Evolutionary conservation across 2,113 vertebrate species (phyloP), one percentile per base, ranked within the genome.

Genomic region (Dermatemys mawii): DNA sequence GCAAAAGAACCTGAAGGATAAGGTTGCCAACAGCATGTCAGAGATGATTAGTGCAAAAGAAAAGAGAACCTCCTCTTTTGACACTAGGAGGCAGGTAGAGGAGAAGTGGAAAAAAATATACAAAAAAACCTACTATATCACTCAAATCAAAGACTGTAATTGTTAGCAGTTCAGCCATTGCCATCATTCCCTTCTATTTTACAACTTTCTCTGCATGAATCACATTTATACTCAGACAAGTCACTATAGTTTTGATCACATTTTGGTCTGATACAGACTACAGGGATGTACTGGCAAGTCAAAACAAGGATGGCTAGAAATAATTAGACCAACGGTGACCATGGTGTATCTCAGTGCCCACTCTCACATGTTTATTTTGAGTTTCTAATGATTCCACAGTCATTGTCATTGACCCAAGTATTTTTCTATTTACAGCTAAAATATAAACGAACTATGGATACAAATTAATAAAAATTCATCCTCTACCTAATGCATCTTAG

Each of bases 21-120:
- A 95, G 41, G 27, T 86, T 94, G 70, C 91, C 87, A 95, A 92
- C 93, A 96, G 44, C 22, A 55, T 81, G 93, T 96, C 83, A 94
- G 53, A 88, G 78, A n/a, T 93, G 70, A 92, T 86, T 95, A 95
- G 51, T 95, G 60, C 78, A 88, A 93, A 95, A 75, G 17, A 95
- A 92, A 92, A 95, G 32, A 73, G 10, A 94, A 93, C 63, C 84
- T 91, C 75, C 53, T 88, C 81, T 95, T 94, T 90, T 94, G 91
- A 90, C 91, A 95, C 81, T 84, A 84, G 95, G 80, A 94, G 76
- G 84, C 76, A 94, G 81, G 79, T n/a, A 60, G 44, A 92, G 90
- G 84, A 89, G 57, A 94, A 3, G 83, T 82, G 29, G 41, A 90
- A 96, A 87, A 79, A 76, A n/a, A n/a, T n/a, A 92, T 41, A 1